Base-by-base conservation (phyloP, 2,888 invertebrate genomes). In the Trachelus iudaicus region DNA sequence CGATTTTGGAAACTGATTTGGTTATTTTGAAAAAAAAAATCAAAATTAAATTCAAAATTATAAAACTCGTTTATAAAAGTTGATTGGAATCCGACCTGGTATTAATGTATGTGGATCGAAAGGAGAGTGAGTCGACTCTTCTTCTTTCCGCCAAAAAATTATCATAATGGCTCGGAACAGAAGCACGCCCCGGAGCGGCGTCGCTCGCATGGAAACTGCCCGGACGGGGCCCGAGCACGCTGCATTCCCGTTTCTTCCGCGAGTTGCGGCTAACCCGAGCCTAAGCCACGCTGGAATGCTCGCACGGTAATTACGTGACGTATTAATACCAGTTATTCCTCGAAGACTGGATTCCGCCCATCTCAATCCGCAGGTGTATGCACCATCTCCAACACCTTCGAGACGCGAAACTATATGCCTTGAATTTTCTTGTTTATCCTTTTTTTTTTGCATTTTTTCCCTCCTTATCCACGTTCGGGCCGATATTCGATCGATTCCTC, bases 81-180 rank as follows among this genome's bases (percentile, higher is more conserved):
- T 2, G 56, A 56, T 23, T 56, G 56, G 56, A 56, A 56, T 56
- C 23, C 9, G 56, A 56, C 9, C 9, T 56, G 56, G 56, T 9
- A 9, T 56, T 56, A 56, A 56, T 56, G 15, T 40, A 40, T 15
- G 56, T 23, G 56, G 9, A 40, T 40, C 15, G 9, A 23, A 40
- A 40, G 40, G 40, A 23, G 56, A 56, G 56, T 56, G 56, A 56
- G 56, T 23, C 56, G 56, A 23, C 23, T 56, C 56, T 56, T 23
- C 88, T 87, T 88, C 87, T 89, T 90, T 89, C 89, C 89, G 86
- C 85, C 88, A 85, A 88, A 56, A 40, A 90, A 90, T 90, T 90
- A 90, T 89, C 90, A 90, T 90, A 90, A 90, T 90, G 88, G 88
- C 88, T 90, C 87, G 86, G 87, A 90, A 90, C 90, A 89, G 90